Base-by-base conservation (phyloP, 2,113 vertebrate genomes). In the Pollachius pollachius region DNA sequence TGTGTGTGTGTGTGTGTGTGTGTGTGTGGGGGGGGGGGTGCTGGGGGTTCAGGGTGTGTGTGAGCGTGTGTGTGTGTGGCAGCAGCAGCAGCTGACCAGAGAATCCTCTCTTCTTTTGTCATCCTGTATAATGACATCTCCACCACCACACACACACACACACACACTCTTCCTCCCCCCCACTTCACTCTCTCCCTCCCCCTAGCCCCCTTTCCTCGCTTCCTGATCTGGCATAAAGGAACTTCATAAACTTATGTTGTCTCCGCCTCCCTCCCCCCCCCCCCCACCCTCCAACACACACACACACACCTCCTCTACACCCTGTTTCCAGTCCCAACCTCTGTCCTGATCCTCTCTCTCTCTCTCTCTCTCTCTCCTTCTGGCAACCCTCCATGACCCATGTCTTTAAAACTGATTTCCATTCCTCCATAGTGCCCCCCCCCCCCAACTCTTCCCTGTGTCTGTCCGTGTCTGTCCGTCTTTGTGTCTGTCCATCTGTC, bases 41-140 rank as follows among this genome's bases (percentile, higher is more conserved):
- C 52, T 23, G 23, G 23, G 23, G 2, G 23, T 23, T 73, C 73
- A 73, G 68, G 19, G 65, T 66, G 34, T 67, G 65, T 67, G 65
- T 56, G 65, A 15, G 23, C 15, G 67, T 30, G 67, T 27, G 67
- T 21, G 8, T 67, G 52, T 21, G 52, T 23, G 62, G 75, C 73
- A 73, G 68, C 25, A 68, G 77, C 76, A 83, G 85, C 79, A 83
- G 84, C 82, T 85, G 81, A 86, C 76, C 70, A 85, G 80, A 84
- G 80, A 70, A 85, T 84, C 75, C 72, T 76, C 79, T 81, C 67
- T 78, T 79, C 81, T 76, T 87, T 85, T 85, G 79, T 85, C 72
- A 81, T 82, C 62, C 62, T 21, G 65, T 67, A 84, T 81, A 87
- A 87, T 87, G 79, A 87, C 74, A 25, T 79, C 65, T 73, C 74